Percentiles rank a stretch among this genome's conserved stretches.
phyloP scores from a whole-genome alignment of 2,888 invertebrate species.

The Pedicia rivosa region DNA sequence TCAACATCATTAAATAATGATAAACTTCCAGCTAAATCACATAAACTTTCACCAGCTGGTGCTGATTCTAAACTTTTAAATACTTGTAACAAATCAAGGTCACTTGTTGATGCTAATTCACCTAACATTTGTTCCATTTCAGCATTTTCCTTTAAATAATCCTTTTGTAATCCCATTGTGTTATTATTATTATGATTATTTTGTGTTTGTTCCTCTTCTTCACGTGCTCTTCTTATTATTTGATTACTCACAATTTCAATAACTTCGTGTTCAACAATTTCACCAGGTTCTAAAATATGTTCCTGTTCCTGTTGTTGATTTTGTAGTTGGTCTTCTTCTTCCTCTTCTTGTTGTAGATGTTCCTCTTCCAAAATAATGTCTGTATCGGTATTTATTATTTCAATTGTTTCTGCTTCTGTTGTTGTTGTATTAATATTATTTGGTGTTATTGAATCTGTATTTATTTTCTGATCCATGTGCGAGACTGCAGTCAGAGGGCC shows the following conservation, averaged over 20 bases:
- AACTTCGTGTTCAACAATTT: too few relatives aligned
- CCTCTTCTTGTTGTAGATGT: background rate
- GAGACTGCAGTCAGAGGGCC: slow-evolving; percentile 4
- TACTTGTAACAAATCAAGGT: slow-evolving; percentile 55
- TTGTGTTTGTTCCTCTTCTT: too few relatives aligned
- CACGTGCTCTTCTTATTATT: too few relatives aligned
- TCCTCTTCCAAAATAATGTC: too few relatives aligned
- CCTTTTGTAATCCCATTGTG: slow-evolving; percentile 38
- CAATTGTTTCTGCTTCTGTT: background rate
- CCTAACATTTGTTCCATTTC: slow-evolving; percentile 53
- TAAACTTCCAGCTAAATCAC: slow-evolving; percentile 25
- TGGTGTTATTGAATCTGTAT: background rate
- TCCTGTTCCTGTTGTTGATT: background rate
- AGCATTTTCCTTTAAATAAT: slow-evolving; percentile 38
- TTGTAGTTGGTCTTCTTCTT: background rate
- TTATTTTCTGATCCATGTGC: slow-evolving; percentile 8
- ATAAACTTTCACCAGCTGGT: slow-evolving; percentile 19
- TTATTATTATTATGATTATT: slow-evolving; percentile 33
- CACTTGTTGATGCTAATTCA: slow-evolving; percentile 37
- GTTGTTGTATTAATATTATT: background rate
- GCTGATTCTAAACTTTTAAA: slow-evolving; percentile 52
- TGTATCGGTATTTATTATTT: background rate
- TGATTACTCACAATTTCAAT: too few relatives aligned
- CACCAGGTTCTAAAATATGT: too few relatives aligned
- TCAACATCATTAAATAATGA: slow-evolving; percentile 14